These are phyloP conservation scores for Prochilodus magdalenae DNA, from an alignment of 2,113 vertebrate species.

Conservation along the genomic window DNA sequence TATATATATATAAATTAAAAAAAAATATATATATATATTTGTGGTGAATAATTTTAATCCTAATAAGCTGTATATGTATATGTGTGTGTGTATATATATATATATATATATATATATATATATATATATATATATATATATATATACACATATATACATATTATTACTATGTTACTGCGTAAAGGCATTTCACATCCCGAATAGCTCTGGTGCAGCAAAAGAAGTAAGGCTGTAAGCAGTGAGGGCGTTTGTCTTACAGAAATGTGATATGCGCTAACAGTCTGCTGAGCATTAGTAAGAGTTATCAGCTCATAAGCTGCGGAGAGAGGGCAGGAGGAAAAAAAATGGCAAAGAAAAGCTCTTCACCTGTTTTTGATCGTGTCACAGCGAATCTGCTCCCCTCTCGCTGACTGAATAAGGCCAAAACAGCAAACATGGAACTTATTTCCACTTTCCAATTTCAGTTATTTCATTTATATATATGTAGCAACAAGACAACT, in stretches of 20 bases:
- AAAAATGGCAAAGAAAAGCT: not conserved
- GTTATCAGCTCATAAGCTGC: not conserved
- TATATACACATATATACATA: too few species aligned
- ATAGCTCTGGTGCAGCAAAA: not conserved
- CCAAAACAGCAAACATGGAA: constrained; percentile 3
- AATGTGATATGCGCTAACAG: not conserved
- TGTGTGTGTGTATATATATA: too few species aligned
- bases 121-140: too few species aligned
- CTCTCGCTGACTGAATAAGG: constrained; percentile 23
- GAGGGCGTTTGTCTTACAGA: not conserved
- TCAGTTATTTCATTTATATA: not conserved
- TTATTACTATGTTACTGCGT: too few species aligned
- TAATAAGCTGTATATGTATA: too few species aligned
- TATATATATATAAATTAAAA: too few species aligned
- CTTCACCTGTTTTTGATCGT: constrained; percentile 46
- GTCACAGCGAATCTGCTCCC: constrained; percentile 48
- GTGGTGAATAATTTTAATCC: too few species aligned
- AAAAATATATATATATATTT: too few species aligned
- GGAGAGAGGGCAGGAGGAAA: not conserved
- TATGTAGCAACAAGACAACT: too few species aligned
- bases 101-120: too few species aligned
- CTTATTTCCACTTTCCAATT: not conserved
- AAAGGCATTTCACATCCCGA: too few species aligned
- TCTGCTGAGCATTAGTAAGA: not conserved
- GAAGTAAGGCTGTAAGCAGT: not conserved